Evolutionary conservation across 2,113 vertebrate genomes (phyloP), one percentile per base, ranked within the genome.

Genomic region (Ailurus styani): DNA sequence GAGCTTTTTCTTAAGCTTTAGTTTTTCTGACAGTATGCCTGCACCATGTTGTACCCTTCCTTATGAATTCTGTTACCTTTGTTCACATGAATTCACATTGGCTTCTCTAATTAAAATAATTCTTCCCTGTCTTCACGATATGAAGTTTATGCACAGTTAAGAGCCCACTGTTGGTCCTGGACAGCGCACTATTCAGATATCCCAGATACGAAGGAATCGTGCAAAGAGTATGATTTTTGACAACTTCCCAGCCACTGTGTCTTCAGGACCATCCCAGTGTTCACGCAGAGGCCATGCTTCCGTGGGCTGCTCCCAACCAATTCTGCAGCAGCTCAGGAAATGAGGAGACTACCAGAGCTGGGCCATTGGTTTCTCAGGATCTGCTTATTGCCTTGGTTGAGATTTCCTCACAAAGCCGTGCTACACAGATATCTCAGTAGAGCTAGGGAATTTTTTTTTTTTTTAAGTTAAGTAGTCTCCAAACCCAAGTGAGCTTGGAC

Each of bases 241-340:
- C 23, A 45, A 23, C 5, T 7, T 37, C 62, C 11, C 5, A 1
- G 17, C 7, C 14, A 2, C 15, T 60, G 13, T 13, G 13, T 8
- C 5, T 29, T 78, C 52, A 42, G 23, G 6, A 18, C 29, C 31
- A 29, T 3, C 6, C 10, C 6, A 7, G 10, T 2, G 18, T 34
- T 57, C 23, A 10, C 0, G 0, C 1, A 17, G 40, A 47, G 40
- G 15, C 21, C 29, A 1, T 1, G 13, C 8, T 18, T 60, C 18
- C 31, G 45, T 5, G 2, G 45, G 72, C n/a, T 88, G 12, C 11
- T 54, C 34, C 25, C 37, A 27, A 23, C 27, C 34, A 20, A 3
- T 37, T 34, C 47, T 42, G 34, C 40, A 62, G 37, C 15, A 7
- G 10, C 21, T 37, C 21, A 18, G 70, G 23, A 68, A 42, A 27